Percentiles rank a stretch among this genome's conserved stretches.
Conservation (phyloP, 2,113 vertebrate genomes). For the Stegostoma tigrinum region DNA sequence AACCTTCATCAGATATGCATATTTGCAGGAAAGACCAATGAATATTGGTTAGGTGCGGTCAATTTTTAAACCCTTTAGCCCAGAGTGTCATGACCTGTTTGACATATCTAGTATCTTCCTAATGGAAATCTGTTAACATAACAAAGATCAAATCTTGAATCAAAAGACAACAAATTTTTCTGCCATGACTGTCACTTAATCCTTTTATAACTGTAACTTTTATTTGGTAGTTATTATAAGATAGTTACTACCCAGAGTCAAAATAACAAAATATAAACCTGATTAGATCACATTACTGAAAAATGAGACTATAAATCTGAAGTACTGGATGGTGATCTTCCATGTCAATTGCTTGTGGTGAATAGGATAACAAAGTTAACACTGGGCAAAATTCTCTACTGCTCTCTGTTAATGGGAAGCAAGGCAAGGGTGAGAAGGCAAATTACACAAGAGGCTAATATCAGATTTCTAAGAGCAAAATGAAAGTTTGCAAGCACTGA, state of each 20-base stretch:
- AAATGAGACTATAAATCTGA: neutral
- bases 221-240: neutral
- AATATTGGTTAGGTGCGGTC: neutral
- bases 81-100: neutral
- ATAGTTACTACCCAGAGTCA: neutral
- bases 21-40: neutral
- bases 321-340: neutral
- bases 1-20: neutral
- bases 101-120: neutral
- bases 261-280: neutral
- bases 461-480: too few species aligned
- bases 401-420: too few species aligned
- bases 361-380: neutral
- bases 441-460: too few species aligned
- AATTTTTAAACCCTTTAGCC: neutral
- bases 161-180: neutral
- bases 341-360: neutral
- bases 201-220: neutral
- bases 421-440: too few species aligned
- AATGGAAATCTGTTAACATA: neutral
- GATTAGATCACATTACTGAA: neutral
- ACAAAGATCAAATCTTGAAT: neutral
- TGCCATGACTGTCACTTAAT: neutral
- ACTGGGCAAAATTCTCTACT: neutral
- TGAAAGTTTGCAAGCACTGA: too few species aligned